These are phyloP conservation scores for Lepidurus couesii DNA, from an alignment of 1,140 invertebrate species.

Conservation along the genomic window DNA sequence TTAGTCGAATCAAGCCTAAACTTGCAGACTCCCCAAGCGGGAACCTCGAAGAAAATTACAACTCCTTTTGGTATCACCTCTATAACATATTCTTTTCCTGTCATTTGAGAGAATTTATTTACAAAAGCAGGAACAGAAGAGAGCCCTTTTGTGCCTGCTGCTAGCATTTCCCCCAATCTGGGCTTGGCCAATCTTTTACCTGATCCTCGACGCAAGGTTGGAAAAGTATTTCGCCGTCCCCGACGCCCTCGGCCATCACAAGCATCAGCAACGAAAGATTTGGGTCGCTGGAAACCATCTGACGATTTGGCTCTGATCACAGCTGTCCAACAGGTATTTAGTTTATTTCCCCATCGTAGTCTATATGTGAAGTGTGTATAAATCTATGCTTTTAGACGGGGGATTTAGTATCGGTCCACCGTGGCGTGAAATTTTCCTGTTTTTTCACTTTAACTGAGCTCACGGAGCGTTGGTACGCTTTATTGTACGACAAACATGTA, in stretches of 20 bases:
- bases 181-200: constrained; percentile 47
- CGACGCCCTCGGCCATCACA: constrained; percentile 50
- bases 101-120: background rate
- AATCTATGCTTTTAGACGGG: constrained; percentile 56
- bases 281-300: constrained; percentile 92
- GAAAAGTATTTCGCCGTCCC: constrained; percentile 36
- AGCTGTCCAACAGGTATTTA: constrained; percentile 79
- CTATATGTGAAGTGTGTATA: background rate
- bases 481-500: constrained; percentile 85
- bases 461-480: constrained; percentile 89
- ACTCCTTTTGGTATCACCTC: constrained; percentile 44
- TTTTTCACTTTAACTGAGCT: constrained; percentile 89
- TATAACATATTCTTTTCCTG: constrained; percentile 33
- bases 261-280: constrained; percentile 67
- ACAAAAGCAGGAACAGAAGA: constrained; percentile 23
- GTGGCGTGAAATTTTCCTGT: constrained; percentile 92
- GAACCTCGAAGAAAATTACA: constrained; percentile 53
- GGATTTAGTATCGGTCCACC: constrained; percentile 77
- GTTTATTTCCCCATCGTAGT: constrained; percentile 5
- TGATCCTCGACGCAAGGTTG: constrained; percentile 36
- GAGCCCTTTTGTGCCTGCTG: constrained; percentile 37
- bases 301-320: constrained; percentile 92
- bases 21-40: constrained; percentile 47
- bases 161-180: constrained; percentile 34
- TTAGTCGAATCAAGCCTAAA: constrained; percentile 79